Percentiles rank a stretch among this genome's conserved stretches.
These are phyloP conservation scores for Drosophila demipolita DNA, from an alignment of 2,888 invertebrate genomes.

Conservation along the genomic window DNA sequence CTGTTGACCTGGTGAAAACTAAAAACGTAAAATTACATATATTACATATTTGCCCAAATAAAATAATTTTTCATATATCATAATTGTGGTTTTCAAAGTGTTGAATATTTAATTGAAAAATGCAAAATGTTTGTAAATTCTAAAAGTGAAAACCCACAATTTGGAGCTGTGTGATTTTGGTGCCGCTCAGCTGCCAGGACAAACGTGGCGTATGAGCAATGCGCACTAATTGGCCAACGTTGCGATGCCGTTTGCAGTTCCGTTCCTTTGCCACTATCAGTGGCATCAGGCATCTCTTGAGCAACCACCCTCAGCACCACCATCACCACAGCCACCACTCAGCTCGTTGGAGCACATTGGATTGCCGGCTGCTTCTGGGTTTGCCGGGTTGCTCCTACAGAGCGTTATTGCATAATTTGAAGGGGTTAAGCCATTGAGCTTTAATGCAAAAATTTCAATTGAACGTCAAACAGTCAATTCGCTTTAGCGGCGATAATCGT, in stretches of 20 bases:
- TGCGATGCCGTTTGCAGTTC: conserved; percentile 57
- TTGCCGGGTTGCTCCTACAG: neutral
- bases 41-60: neutral
- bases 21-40: neutral
- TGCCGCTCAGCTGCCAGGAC: conserved; percentile 66
- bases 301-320: neutral
- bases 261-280: conserved; percentile 33
- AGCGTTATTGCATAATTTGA: conserved; percentile 75
- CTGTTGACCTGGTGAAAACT: neutral
- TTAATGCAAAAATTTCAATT: conserved; percentile 81
- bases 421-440: conserved; percentile 81
- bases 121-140: neutral
- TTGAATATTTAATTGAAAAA: neutral
- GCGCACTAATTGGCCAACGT: conserved; percentile 78
- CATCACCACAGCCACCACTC: neutral
- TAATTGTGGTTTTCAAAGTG: neutral
- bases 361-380: neutral
- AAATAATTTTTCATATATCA: neutral
- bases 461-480: conserved; percentile 82
- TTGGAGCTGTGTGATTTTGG: conserved; percentile 9
- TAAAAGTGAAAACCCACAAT: neutral
- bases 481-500: conserved; percentile 81
- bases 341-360: neutral
- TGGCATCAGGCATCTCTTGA: conserved; percentile 21
- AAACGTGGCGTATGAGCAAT: conserved; percentile 82